Percentiles rank a stretch among this genome's conserved stretches.
Conservation (phyloP, 2,888 invertebrate genomes). For the Poecilus cupreus region DNA sequence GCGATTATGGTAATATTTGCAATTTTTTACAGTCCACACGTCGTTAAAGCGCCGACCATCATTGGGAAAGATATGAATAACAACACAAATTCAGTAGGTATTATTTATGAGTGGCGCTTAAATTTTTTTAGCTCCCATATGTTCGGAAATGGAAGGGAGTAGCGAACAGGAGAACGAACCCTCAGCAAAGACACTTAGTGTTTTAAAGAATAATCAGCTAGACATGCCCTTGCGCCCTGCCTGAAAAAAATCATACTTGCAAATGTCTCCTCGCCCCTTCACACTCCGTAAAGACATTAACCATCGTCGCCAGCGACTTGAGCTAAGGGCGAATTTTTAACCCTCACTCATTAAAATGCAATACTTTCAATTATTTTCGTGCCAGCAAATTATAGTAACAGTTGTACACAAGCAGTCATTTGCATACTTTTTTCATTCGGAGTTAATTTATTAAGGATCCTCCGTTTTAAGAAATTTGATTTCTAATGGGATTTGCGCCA, state of each 20-base stretch:
- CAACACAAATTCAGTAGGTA: neutral
- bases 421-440: constrained; percentile 64
- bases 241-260: constrained; percentile 72
- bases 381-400: constrained; percentile 71
- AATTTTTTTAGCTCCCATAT: constrained; percentile 35
- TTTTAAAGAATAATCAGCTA: constrained; percentile 73
- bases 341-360: constrained; percentile 68
- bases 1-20: constrained; percentile 14
- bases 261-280: constrained; percentile 71
- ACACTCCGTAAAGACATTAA: constrained; percentile 73
- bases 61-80: constrained; percentile 9
- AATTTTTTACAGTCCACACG: neutral
- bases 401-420: constrained; percentile 70
- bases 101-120: constrained; percentile 46
- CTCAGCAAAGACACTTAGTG: constrained; percentile 68
- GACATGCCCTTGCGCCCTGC: constrained; percentile 67
- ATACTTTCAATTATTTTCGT: constrained; percentile 71
- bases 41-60: neutral
- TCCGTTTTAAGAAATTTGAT: constrained; percentile 54
- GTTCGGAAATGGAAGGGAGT: constrained; percentile 12
- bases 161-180: constrained; percentile 21
- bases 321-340: constrained; percentile 52
- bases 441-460: constrained; percentile 50
- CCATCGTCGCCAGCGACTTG: constrained; percentile 67
- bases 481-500: constrained; percentile 44